phyloP scores from a whole-genome alignment of 2,113 vertebrate species.

The Odobenus rosmarus region DNA sequence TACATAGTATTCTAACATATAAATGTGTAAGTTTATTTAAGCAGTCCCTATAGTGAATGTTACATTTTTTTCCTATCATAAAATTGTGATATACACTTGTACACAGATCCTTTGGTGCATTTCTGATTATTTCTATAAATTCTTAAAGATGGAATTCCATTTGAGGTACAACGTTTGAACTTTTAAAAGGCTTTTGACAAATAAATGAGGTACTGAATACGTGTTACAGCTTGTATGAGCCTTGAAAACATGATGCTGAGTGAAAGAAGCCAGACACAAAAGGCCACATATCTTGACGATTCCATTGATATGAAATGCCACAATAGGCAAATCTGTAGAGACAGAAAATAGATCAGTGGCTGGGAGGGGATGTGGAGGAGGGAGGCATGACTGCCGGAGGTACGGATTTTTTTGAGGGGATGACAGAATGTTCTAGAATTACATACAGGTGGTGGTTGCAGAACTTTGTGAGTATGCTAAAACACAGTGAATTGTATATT shows the following conservation, averaged over 20 bases:
- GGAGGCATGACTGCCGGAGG: not conserved
- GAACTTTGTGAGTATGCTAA: not conserved
- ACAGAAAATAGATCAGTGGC: not conserved
- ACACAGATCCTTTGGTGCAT: not conserved
- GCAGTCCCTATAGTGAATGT: not conserved
- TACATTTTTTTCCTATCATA: not conserved
- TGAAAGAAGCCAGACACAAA: not conserved
- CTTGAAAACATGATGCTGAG: not conserved
- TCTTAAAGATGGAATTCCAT: not conserved
- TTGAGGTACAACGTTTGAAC: not conserved
- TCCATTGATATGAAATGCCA: not conserved
- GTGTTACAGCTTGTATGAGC: not conserved
- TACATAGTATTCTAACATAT: not conserved
- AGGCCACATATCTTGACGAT: not conserved
- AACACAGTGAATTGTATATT: not conserved
- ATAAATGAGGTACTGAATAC: not conserved
- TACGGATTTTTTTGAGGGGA: not conserved
- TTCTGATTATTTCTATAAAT: constrained; percentile 24
- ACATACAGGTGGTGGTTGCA: not conserved
- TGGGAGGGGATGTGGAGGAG: not conserved
- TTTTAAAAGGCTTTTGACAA: constrained; percentile 16
- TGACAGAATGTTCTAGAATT: not conserved
- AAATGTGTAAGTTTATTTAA: not conserved
- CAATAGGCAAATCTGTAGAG: not conserved
- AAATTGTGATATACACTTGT: not conserved